phyloP scores from a whole-genome alignment of 2,113 vertebrate genomes.

The Noctilio leporinus region DNA sequence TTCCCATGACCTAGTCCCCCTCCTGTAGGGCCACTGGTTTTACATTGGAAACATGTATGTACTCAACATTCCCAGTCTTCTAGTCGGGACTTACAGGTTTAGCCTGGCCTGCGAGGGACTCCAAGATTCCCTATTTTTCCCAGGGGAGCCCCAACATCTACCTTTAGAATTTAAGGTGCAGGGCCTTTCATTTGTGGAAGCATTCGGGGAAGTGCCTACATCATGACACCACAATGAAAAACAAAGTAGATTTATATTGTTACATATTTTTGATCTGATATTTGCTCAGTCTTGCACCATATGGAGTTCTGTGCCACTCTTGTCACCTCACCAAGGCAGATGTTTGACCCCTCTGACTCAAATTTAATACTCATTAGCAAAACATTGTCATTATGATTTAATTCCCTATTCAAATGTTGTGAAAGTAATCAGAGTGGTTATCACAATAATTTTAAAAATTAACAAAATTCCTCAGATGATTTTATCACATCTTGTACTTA shows the following conservation, averaged over 20 bases:
- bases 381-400: not conserved
- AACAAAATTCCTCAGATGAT: not conserved
- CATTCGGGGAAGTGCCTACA: not conserved
- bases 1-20: too few species aligned
- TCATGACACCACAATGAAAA: not conserved
- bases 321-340: not conserved
- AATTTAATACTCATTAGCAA: not conserved
- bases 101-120: too few species aligned
- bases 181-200: not conserved
- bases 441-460: not conserved
- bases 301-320: not conserved
- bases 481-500: not conserved
- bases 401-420: not conserved
- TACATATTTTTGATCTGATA: slow-evolving; percentile 17
- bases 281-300: not conserved
- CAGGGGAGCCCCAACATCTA: too few species aligned
- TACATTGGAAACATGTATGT: too few species aligned
- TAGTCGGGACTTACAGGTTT: too few species aligned
- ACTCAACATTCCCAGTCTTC: too few species aligned
- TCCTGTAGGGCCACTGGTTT: too few species aligned
- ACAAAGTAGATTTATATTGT: not conserved
- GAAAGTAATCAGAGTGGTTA: not conserved
- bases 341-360: not conserved
- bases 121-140: too few species aligned
- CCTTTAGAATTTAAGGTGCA: not conserved